Conservation (phyloP, 2,888 invertebrate species). For the Spialia ferax region DNA sequence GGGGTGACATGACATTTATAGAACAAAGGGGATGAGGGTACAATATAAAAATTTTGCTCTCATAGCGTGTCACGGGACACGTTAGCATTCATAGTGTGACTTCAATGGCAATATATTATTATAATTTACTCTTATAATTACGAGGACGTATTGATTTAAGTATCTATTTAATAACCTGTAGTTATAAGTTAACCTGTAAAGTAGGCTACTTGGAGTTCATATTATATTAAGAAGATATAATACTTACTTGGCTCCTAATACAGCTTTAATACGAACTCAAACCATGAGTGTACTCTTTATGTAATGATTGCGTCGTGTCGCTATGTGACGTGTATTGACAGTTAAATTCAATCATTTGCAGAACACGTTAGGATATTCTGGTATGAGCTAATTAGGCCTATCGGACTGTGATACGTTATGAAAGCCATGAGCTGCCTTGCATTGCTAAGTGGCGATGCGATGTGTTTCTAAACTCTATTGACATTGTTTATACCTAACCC, state of each 20-base stretch:
- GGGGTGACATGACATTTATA: conserved; percentile 54
- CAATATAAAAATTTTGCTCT: conserved; percentile 23
- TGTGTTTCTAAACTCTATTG: background rate
- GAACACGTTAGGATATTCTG: conserved; percentile 5
- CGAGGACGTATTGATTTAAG: too few relatives aligned
- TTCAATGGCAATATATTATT: background rate
- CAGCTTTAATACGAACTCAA: too few relatives aligned
- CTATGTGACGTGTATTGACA: background rate
- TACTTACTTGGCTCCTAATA: too few relatives aligned
- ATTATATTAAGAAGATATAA: too few relatives aligned
- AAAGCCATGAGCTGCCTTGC: background rate
- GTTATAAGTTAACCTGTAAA: too few relatives aligned
- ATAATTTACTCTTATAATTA: too few relatives aligned
- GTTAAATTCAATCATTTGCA: conserved; percentile 1
- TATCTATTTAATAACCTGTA: too few relatives aligned
- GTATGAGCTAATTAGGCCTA: conserved; percentile 9
- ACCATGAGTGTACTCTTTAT: too few relatives aligned
- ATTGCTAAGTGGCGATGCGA: background rate
- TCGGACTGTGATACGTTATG: background rate
- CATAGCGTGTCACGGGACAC: conserved; percentile 2
- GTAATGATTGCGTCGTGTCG: background rate
- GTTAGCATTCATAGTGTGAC: conserved; percentile 1
- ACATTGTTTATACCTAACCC: too few relatives aligned
- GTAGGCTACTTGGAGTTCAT: too few relatives aligned
- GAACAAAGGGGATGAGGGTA: conserved; percentile 51